These are phyloP conservation scores for Gymnothorax javanicus DNA, from an alignment of 2,797 vertebrate species.

Conservation along the genomic window DNA sequence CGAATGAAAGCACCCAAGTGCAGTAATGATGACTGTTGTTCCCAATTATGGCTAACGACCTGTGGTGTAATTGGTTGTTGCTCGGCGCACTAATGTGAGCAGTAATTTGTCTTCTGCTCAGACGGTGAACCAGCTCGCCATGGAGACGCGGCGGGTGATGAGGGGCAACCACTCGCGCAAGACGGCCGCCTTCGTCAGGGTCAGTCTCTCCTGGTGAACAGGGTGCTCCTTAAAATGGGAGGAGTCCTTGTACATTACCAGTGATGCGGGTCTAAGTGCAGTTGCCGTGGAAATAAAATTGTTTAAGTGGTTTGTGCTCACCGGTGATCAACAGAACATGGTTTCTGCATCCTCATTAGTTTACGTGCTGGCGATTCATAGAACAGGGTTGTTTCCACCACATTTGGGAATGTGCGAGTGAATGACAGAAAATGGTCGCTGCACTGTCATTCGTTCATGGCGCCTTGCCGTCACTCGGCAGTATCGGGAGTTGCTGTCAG, in stretches of 20 bases:
- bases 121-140: conserved; percentile 93
- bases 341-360: neutral
- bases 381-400: too few relatives aligned
- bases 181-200: conserved; percentile 94
- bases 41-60: neutral
- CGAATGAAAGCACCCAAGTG: neutral
- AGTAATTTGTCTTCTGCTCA: conserved; percentile 48
- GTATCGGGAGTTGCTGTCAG: neutral
- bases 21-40: neutral
- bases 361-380: too few relatives aligned
- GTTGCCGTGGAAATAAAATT: neutral
- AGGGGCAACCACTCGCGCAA: conserved; percentile 93
- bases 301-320: neutral
- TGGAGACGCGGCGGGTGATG: conserved; percentile 95
- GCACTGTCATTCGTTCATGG: neutral
- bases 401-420: too few relatives aligned
- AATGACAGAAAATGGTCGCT: too few relatives aligned
- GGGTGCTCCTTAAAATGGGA: neutral
- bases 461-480: neutral
- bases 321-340: neutral
- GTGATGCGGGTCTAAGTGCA: neutral
- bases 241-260: neutral
- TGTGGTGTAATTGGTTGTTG: neutral
- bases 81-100: neutral
- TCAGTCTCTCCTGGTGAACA: conserved; percentile 61